Evolutionary conservation across 1,140 invertebrate genomes (phyloP), one percentile per base, ranked within the genome.

Genomic region (Archivesica marissinica): DNA sequence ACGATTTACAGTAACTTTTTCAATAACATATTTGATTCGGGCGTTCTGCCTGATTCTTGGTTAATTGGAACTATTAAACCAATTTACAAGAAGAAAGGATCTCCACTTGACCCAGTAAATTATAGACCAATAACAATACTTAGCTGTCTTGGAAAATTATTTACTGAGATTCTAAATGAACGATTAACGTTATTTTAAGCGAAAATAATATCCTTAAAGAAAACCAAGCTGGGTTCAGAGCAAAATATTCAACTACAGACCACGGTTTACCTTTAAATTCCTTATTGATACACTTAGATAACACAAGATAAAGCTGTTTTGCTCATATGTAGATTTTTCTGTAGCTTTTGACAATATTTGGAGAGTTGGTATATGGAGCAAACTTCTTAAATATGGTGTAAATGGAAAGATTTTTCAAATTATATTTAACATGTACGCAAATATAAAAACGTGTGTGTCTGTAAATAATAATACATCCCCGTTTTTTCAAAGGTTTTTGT

Each of bases 71-170:
- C 59, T n/a, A 78, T 85, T 9, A 70, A n/a, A 25, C 66, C 75
- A 25, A 79, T 85, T 39, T 85, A 78, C 54, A 85, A 87, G 68
- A 79, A 79, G 56, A 87, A 80, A 61, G 82, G 81, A 0, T 23
- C 28, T 35, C 35, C 25, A 11, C 2, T 7, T 39, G 41, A 80
- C 20, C 52, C 76, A 56, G 56, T 68, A n/a, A 87, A 81, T 35
- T 87, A 85, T 70, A 66, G 75, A 30, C 75, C 59, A 20, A 87
- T 79, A 6, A 84, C 75, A 15, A 17, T 85, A n/a, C 20, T 87
- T 13, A 72, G 61, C 20, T 87, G 86, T 23, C 9, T 79, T 33
- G n/a, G 86, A 35, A 87, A 87, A 85, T 38, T 85, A 3, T 87
- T 85, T 30, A 85, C 77, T 2, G 17, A 41, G 17, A 52, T 85